These are phyloP conservation scores for Chionomys nivalis DNA, from an alignment of 2,113 vertebrate species.

Conservation along the genomic window DNA sequence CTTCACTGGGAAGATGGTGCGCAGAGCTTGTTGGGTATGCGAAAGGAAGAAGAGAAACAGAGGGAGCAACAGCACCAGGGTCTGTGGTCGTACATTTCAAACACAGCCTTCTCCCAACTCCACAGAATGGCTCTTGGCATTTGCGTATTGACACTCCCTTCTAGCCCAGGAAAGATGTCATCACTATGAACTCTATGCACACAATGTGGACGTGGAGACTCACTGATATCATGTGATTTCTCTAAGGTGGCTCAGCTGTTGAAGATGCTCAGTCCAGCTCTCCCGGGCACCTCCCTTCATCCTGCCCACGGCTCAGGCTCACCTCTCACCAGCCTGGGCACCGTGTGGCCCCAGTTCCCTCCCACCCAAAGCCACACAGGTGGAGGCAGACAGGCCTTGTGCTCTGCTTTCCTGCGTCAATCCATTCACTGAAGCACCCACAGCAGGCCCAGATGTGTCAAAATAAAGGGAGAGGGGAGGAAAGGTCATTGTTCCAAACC, in stretches of 20 bases:
- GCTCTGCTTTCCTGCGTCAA: neutral
- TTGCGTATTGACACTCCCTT: neutral
- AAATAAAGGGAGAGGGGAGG: conserved; percentile 77
- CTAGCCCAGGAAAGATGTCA: neutral
- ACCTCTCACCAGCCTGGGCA: neutral
- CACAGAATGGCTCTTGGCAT: too few relatives aligned
- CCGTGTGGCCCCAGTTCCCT: neutral
- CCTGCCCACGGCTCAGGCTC: neutral
- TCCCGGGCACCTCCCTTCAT: neutral
- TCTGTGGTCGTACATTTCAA: neutral
- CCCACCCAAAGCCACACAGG: neutral
- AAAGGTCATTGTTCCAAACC: conserved; percentile 87
- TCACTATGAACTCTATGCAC: neutral
- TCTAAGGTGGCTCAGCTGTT: neutral
- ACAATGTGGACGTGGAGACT: neutral
- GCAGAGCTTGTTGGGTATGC: neutral
- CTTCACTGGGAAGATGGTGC: neutral
- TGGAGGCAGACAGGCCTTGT: neutral
- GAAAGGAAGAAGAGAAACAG: neutral
- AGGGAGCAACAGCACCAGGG: neutral
- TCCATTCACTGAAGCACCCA: conserved; percentile 59
- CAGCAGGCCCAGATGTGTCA: conserved; percentile 67
- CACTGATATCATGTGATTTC: neutral
- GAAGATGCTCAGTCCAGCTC: neutral
- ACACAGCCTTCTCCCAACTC: neutral